Conservation (phyloP, 2,888 invertebrate species). For the Protodeltote pygarga region DNA sequence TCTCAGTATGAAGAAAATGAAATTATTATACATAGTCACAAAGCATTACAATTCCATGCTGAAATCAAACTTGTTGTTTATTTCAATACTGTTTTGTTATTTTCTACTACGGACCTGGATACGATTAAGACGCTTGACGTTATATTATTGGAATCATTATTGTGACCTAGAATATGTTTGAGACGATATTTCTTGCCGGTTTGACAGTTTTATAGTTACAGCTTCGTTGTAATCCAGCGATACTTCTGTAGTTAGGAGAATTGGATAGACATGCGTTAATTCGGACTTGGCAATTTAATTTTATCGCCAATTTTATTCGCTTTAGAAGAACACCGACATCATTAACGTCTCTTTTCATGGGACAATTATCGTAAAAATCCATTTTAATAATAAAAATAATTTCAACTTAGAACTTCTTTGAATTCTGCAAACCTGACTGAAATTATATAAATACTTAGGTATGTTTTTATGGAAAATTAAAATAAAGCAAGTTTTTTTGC, state of each 20-base stretch:
- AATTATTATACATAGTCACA: not conserved
- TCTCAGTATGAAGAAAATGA: too few relatives aligned
- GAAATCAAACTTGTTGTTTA: too few relatives aligned
- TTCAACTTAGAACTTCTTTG: conserved; percentile 11
- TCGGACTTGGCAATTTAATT: not conserved
- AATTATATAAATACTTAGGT: conserved; percentile 37
- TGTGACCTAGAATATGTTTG: not conserved
- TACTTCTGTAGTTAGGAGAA: conserved; percentile 4
- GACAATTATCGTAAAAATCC: not conserved
- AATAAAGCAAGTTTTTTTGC: conserved; percentile 43
- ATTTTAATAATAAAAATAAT: conserved; percentile 9
- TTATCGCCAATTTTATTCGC: not conserved
- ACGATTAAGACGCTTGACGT: conserved; percentile 1
- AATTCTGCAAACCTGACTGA: conserved; percentile 16
- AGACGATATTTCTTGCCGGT: conserved; percentile 4
- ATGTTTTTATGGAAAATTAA: conserved; percentile 14
- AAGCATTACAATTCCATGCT: not conserved
- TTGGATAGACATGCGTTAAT: not conserved
- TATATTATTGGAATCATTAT: conserved; percentile 1
- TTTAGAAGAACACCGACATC: not conserved
- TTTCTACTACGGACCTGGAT: not conserved
- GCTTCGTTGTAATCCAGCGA: conserved; percentile 2
- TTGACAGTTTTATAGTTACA: conserved; percentile 12
- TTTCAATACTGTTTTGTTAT: too few relatives aligned
- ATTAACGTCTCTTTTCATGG: not conserved